Base-by-base conservation (phyloP, 2,888 invertebrate species). In the Drosophila kanekoi region DNA sequence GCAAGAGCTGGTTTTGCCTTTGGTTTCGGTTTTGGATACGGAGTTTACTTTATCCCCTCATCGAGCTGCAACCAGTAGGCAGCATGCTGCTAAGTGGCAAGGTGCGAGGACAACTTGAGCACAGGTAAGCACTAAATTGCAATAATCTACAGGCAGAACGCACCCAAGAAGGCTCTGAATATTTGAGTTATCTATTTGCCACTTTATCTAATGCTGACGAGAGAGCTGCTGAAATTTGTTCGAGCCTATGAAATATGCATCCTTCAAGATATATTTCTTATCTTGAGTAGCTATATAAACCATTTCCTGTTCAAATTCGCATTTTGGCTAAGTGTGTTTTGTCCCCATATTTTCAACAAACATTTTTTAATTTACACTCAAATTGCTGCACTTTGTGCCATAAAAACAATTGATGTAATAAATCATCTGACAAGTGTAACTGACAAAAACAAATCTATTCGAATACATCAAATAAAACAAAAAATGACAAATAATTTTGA, bases 1-100 rank as follows among this genome's bases (percentile, higher is more conserved):
- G 79, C 65, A 72, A 72, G 77, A 71, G 67, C 63, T 69, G 68
- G 68, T 43, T 74, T 64, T 18, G 37, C 32, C 3, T 37, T 43
- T 61, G 62, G 62, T 61, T 69, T 60, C 44, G 52, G 70, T 38
- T 57, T 68, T 51, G 32, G 38, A 11, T 23, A 20, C 51, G 6
- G 52, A 51, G 58, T 51, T 63, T 62, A 61, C 72, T 56, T 64
- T n/a, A 51, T n/a, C 40, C 16, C 13, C 4, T 9, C 10, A 8
- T 28, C 28, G 8, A 28, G 2, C 38, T 14, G 38, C 40, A 44
- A 33, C 6, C 48, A 35, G 45, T 33, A 44, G 38, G 10, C 48
- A 41, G 45, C 23, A 13, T 13, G n/a, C 5, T 8, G 16, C 41
- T 33, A 58, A 45, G 41, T 51, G 11, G n/a, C 10, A 14, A 51